Evolutionary conservation across 2,888 invertebrate species (phyloP).

Genomic region (Nowickia ferox): DNA sequence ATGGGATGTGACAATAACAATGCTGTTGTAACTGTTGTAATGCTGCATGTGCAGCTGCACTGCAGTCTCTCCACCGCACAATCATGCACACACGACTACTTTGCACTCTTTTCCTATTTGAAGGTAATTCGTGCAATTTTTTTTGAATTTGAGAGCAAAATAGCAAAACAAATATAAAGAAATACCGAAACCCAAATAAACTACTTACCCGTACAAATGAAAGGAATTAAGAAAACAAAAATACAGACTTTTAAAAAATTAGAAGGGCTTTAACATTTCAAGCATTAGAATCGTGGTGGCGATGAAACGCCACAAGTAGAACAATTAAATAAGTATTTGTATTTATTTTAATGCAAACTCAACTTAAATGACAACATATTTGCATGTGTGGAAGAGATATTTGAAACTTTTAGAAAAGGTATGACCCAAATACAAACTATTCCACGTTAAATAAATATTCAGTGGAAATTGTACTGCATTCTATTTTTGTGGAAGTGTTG

Average conservation of each 20-base stretch:
- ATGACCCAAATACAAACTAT: constrained; percentile 38
- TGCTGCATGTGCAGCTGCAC: constrained; percentile 49
- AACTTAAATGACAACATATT: constrained; percentile 53
- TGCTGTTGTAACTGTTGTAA: constrained; percentile 48
- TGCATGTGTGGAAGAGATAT: constrained; percentile 18
- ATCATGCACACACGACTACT: not conserved
- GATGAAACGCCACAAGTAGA: constrained; percentile 22
- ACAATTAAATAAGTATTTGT: constrained; percentile 23
- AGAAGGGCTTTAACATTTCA: constrained; percentile 71
- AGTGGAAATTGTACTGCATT: not conserved
- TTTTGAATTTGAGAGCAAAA: constrained; percentile 55
- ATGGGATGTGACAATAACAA: constrained; percentile 69
- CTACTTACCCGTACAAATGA: not conserved
- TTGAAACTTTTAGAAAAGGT: constrained; percentile 25
- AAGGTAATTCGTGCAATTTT: constrained; percentile 71
- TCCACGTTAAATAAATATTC: not conserved
- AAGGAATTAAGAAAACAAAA: not conserved
- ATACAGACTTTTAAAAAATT: constrained; percentile 42
- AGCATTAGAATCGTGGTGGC: constrained; percentile 38
- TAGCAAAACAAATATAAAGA: constrained; percentile 29
- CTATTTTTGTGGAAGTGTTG: not conserved
- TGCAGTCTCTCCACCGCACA: not conserved
- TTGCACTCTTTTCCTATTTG: constrained; percentile 66
- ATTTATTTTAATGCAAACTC: constrained; percentile 12
- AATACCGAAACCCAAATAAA: constrained; percentile 36